Base-by-base conservation (phyloP, 2,113 vertebrate species). In the Cyrtonyx montezumae region DNA sequence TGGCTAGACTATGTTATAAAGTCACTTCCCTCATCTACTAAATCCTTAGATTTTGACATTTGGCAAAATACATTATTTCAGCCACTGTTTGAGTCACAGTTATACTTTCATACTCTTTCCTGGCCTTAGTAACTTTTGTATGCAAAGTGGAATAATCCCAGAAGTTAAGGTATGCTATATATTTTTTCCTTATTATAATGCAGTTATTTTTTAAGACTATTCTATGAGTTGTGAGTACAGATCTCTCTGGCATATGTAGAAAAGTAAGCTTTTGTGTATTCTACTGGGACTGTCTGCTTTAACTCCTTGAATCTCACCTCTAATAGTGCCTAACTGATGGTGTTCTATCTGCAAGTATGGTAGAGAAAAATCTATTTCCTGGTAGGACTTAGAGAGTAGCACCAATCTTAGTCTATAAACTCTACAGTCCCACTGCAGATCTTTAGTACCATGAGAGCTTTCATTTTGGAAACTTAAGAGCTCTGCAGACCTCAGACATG, bases 381-480 rank as follows among this genome's bases (percentile, higher is more conserved):
- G 37, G 51, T 34, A 86, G 46, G 37, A n/a, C 28, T 91, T 88
- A 88, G n/a, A n/a, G n/a, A n/a, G n/a, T n/a, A n/a, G n/a, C n/a
- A n/a, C n/a, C n/a, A n/a, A n/a, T n/a, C n/a, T n/a, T n/a, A n/a
- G n/a, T n/a, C n/a, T n/a, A n/a, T n/a, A n/a, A n/a, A n/a, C n/a
- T n/a, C n/a, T n/a, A 90, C 40, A 93, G 91, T 95, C 77, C 85
- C 88, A 91, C 77, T 88, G 61, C 4, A 93, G 79, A 96, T 78
- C 42, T 95, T 95, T 6, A 79, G 90, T 92, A 87, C 71, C 88
- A 67, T 75, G 82, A 93, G 88, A 93, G 85, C 79, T 91, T 90
- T 94, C 92, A 96, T 94, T 95, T 91, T 78, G 85, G 90, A 80
- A 94, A 90, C 82, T 32, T 59, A 62, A 62, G 75, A 92, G 75